Evolutionary conservation across 2,888 invertebrate species (phyloP).

Genomic region (Andrena haemorrhoa): DNA sequence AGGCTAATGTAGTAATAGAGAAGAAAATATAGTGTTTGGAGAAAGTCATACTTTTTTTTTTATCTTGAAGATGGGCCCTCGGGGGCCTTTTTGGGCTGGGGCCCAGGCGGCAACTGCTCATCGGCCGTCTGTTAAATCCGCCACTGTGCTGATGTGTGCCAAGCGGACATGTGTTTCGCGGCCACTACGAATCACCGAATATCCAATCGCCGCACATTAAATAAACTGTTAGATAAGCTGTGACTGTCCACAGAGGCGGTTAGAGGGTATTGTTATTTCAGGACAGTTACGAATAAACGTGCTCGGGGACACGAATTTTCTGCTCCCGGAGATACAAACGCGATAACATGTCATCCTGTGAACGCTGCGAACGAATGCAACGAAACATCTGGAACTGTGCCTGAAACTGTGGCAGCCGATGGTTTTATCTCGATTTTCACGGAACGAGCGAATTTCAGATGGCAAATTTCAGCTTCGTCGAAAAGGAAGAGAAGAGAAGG

Average conservation of each 20-base stretch:
- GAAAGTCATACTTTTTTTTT: too few relatives aligned
- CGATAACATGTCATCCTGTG: conserved; percentile 30
- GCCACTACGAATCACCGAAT: conserved; percentile 54
- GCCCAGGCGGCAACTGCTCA: too few relatives aligned
- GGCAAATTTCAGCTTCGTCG: too few relatives aligned
- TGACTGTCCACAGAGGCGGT: conserved; percentile 47
- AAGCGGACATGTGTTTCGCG: conserved; percentile 32
- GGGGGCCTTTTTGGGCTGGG: too few relatives aligned
- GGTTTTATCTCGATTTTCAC: background rate
- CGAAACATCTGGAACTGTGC: conserved; percentile 20
- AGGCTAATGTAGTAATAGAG: too few relatives aligned
- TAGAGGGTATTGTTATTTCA: conserved; percentile 72
- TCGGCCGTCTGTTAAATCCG: too few relatives aligned
- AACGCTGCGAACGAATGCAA: background rate
- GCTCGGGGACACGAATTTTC: conserved; percentile 25
- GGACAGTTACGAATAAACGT: conserved; percentile 63
- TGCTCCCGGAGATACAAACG: conserved; percentile 13
- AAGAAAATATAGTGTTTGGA: too few relatives aligned
- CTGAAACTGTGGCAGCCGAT: background rate
- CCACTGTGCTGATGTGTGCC: too few relatives aligned
- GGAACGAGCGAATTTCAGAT: too few relatives aligned
- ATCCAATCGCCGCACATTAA: conserved; percentile 68
- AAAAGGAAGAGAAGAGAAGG: background rate
- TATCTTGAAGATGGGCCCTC: too few relatives aligned
- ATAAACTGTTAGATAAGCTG: conserved; percentile 72